These are phyloP conservation scores for Nowickia ferox DNA, from an alignment of 2,888 invertebrate species.

Conservation along the genomic window DNA sequence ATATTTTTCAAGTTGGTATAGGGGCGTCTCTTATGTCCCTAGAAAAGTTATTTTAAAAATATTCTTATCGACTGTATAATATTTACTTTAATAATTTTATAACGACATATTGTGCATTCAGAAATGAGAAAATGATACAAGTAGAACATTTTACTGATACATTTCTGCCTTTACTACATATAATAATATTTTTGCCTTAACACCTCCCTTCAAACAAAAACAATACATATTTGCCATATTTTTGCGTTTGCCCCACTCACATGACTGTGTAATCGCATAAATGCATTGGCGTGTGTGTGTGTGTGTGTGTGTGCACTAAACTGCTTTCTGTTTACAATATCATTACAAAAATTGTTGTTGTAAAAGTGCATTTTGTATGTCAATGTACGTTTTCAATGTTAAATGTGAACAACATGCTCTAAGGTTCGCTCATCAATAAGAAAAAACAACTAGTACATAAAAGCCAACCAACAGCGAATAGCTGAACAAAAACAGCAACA, in stretches of 20 bases:
- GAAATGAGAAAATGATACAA: neutral
- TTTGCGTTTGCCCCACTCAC: neutral
- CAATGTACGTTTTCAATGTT: conserved; percentile 81
- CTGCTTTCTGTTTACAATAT: conserved; percentile 43
- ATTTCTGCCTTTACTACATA: neutral
- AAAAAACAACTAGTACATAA: neutral
- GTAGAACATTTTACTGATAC: neutral
- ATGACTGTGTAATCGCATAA: neutral
- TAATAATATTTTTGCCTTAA: conserved; percentile 30
- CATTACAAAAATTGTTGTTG: conserved; percentile 45
- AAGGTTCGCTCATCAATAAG: conserved; percentile 52
- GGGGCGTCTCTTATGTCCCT: too few relatives aligned
- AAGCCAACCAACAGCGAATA: conserved; percentile 2
- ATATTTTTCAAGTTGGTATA: too few relatives aligned
- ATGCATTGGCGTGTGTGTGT: neutral
- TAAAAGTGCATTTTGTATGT: conserved; percentile 77
- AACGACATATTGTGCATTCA: neutral
- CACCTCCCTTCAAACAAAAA: conserved; percentile 2
- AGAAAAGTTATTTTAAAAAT: too few relatives aligned
- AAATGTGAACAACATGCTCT: conserved; percentile 72
- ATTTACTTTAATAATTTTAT: too few relatives aligned
- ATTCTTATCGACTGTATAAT: too few relatives aligned
- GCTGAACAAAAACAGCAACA: conserved; percentile 14
- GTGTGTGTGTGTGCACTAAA: neutral
- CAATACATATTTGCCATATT: neutral